Evolutionary conservation across 2,888 invertebrate species (phyloP), one percentile per base, ranked within the genome.

Genomic region (Agriopis aurantiaria): DNA sequence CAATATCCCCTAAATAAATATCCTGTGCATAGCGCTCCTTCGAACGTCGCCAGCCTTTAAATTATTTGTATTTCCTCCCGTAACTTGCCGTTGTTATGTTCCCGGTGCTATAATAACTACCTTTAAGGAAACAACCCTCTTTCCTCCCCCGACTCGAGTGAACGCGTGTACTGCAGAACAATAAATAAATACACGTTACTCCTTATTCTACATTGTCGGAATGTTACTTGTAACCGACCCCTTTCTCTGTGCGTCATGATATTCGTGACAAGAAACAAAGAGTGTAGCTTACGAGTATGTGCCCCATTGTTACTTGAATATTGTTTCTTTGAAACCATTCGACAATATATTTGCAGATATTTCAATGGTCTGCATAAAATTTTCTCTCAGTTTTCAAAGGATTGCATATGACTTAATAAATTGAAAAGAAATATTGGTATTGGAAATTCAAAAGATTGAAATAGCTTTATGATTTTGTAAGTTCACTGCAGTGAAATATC

Each of bases 11-110:
- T 46, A 58, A 58, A 58, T n/a, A 58, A 58, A 58, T 33, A 58
- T 46, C 23, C 40, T 40, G 41, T 40, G 56, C 45, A 9, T 14
- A n/a, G 12, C 48, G 48, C 14, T 48, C 48, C 64, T 65, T 58
- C 45, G 49, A 61, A 43, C 61, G 43, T 14, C 49, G 56, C 48
- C 56, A 68, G 53, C 43, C 33, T 14, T 61, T 11, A 40, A 68
- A 58, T 63, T 58, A 61, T 68, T 63, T 63, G 68, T 68, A 52
- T 63, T 63, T 40, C 40, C 43, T 67, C 56, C 55, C 51, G 49
- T 63, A 68, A 58, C 58, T 62, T 33, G 49, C 51, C 62, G 49
- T 68, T 68, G 59, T 68, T 63, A 68, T 61, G n/a, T 14, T 55
- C 49, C 23, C 48, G 49, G 12, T 52, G 52, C 57, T 59, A 41